Percentiles rank a stretch among this genome's conserved stretches.
phyloP scores from a whole-genome alignment of 1,140 invertebrate species.

The Caenorhabditis tropicalis region DNA sequence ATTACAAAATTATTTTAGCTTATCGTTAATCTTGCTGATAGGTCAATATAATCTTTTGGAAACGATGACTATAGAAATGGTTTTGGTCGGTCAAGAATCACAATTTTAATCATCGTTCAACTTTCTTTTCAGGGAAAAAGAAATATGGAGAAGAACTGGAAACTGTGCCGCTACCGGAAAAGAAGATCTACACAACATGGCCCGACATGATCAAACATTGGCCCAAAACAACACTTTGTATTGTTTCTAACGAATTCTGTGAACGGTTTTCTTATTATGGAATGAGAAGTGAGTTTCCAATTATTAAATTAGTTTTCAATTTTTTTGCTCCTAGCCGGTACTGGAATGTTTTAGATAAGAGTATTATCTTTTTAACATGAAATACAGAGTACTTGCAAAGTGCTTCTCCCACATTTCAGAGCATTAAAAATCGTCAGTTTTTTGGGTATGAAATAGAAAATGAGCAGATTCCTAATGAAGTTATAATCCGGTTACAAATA shows the following conservation, averaged over 20 bases:
- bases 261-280: slow-evolving; percentile 94
- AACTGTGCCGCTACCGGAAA: slow-evolving; percentile 37
- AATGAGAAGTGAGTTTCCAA: slow-evolving; percentile 77
- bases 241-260: slow-evolving; percentile 91
- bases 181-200: slow-evolving; percentile 54
- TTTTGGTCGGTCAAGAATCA: neutral
- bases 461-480: neutral
- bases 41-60: neutral
- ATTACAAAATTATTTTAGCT: neutral
- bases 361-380: neutral
- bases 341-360: neutral
- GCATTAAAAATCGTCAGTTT: slow-evolving; percentile 6
- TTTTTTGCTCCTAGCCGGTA: neutral
- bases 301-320: neutral
- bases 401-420: neutral
- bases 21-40: neutral
- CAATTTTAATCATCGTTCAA: neutral
- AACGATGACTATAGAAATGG: neutral
- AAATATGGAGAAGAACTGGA: slow-evolving; percentile 8
- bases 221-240: slow-evolving; percentile 86
- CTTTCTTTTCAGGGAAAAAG: neutral
- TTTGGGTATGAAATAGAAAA: neutral
- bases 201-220: slow-evolving; percentile 55
- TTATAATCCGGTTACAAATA: neutral
- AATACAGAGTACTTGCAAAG: slow-evolving; percentile 20